Evolutionary conservation across 1,140 invertebrate species (phyloP).

Genomic region (Gryon sp.): DNA sequence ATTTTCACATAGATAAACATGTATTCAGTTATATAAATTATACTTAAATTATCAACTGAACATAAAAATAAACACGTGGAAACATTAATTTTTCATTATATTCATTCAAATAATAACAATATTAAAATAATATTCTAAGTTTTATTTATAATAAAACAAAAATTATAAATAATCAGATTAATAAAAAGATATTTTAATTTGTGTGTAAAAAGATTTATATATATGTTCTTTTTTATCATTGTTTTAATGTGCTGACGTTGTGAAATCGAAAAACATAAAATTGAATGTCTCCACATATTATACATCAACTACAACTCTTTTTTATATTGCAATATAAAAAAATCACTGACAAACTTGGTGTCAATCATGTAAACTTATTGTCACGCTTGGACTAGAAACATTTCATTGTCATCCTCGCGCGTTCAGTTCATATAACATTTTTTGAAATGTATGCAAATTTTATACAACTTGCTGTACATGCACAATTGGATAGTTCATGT

Average conservation of each 20-base stretch:
- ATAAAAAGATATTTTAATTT: too few relatives aligned
- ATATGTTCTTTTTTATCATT: conserved; percentile 4
- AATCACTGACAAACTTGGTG: conserved; percentile 22
- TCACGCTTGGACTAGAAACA: conserved; percentile 55
- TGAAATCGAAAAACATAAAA: conserved; percentile 27
- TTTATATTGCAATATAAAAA: conserved; percentile 47
- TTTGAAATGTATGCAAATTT: conserved; percentile 12
- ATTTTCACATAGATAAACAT: conserved; percentile 25
- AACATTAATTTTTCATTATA: too few relatives aligned
- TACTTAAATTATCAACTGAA: conserved; percentile 27
- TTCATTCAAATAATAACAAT: too few relatives aligned
- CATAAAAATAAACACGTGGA: conserved; percentile 28
- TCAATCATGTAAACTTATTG: conserved; percentile 49
- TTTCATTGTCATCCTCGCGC: conserved; percentile 45
- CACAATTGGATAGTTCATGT: too few relatives aligned
- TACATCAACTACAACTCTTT: neutral
- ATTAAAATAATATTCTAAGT: too few relatives aligned
- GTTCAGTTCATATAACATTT: conserved; percentile 44
- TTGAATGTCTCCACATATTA: conserved; percentile 40
- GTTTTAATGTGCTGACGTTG: too few relatives aligned
- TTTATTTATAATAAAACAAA: too few relatives aligned
- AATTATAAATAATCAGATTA: too few relatives aligned
- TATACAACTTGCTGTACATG: conserved; percentile 15
- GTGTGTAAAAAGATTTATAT: too few relatives aligned
- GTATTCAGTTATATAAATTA: conserved; percentile 24